These are phyloP conservation scores for Alexandromys oeconomus DNA, from an alignment of 2,797 vertebrate species.

Conservation along the genomic window DNA sequence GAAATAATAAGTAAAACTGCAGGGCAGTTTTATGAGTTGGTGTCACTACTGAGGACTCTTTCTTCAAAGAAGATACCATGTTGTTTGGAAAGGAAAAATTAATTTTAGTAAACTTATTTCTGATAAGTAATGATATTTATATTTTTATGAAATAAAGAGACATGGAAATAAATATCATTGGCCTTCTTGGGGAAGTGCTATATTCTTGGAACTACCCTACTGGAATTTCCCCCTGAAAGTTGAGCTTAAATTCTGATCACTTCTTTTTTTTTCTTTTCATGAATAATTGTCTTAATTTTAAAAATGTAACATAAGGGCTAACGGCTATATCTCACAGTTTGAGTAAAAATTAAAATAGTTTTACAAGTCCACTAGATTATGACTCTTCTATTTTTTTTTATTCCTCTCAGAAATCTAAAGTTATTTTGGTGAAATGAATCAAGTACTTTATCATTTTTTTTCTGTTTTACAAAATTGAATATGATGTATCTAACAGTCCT, in stretches of 20 bases:
- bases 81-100: constrained; percentile 30
- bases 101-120: constrained; percentile 58
- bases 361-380: constrained; percentile 55
- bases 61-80: constrained; percentile 46
- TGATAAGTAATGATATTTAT: constrained; percentile 71
- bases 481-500: neutral
- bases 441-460: neutral
- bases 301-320: constrained; percentile 74
- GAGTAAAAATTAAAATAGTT: constrained; percentile 80
- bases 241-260: constrained; percentile 46
- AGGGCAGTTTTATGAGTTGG: constrained; percentile 75
- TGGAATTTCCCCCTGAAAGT: constrained; percentile 64
- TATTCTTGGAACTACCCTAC: constrained; percentile 38
- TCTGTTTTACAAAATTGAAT: neutral
- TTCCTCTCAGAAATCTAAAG: constrained; percentile 44
- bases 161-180: constrained; percentile 19
- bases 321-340: constrained; percentile 62
- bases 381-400: neutral
- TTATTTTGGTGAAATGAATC: constrained; percentile 7
- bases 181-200: neutral
- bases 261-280: constrained; percentile 16
- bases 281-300: constrained; percentile 54
- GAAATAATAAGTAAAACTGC: constrained; percentile 71
- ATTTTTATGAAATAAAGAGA: constrained; percentile 60
- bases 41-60: neutral